These are phyloP conservation scores for Indicator indicator DNA, from an alignment of 2,113 vertebrate genomes.

Conservation along the genomic window DNA sequence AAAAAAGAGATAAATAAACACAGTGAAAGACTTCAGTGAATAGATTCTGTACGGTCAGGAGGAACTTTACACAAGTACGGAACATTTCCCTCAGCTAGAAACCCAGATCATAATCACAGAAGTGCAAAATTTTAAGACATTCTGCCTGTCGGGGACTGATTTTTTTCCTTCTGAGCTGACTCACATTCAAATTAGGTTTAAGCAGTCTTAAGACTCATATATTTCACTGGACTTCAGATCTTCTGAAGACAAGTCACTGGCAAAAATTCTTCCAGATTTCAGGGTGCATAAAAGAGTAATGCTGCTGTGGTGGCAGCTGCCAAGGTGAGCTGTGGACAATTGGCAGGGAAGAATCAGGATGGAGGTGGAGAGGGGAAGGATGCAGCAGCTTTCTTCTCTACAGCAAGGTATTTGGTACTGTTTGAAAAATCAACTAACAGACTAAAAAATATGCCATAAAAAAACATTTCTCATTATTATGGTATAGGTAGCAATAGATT, in stretches of 20 bases:
- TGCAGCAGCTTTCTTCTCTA: background rate
- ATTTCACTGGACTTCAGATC: background rate
- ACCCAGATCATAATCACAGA: background rate
- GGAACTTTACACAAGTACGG: background rate
- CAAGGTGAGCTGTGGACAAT: background rate
- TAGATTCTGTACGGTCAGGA: background rate
- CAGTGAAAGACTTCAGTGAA: background rate
- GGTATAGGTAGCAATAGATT: background rate
- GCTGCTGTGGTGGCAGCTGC: fast-evolving
- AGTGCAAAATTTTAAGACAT: background rate
- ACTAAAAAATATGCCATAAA: background rate
- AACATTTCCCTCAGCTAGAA: background rate
- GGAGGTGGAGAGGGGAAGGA: background rate
- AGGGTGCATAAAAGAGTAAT: background rate
- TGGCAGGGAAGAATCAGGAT: background rate
- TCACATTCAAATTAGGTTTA: background rate
- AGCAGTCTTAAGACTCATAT: background rate
- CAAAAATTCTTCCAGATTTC: background rate
- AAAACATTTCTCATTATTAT: background rate
- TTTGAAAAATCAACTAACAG: background rate
- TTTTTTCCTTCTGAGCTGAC: background rate
- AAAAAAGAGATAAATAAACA: background rate
- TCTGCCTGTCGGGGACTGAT: background rate
- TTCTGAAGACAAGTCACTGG: background rate
- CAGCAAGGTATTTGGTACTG: background rate